Conservation (phyloP, 2,888 invertebrate genomes). For the Trypoxylon attenuatum region DNA sequence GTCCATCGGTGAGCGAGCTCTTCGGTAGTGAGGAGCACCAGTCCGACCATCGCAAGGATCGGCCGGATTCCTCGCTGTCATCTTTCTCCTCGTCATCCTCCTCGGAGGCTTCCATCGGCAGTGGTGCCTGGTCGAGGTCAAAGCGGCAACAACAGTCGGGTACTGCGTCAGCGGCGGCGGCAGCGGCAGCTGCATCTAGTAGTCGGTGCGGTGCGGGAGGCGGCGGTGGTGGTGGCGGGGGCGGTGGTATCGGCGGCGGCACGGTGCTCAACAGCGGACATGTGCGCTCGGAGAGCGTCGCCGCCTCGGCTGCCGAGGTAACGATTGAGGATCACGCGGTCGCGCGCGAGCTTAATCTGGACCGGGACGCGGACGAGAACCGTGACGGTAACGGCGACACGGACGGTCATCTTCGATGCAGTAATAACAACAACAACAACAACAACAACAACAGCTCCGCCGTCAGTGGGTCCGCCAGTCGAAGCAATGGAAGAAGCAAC, state of each 20-base stretch:
- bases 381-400: constrained; percentile 62
- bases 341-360: constrained; percentile 45
- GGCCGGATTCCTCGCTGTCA: constrained; percentile 51
- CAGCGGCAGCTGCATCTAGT: not conserved
- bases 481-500: too few relatives aligned
- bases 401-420: constrained; percentile 45
- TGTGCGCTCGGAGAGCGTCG: constrained; percentile 55
- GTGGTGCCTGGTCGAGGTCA: constrained; percentile 51
- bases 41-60: constrained; percentile 27
- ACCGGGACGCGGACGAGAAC: constrained; percentile 74
- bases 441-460: constrained; percentile 75
- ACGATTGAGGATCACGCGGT: constrained; percentile 46
- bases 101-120: constrained; percentile 43
- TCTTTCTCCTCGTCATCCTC: constrained; percentile 55
- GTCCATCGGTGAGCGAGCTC: constrained; percentile 51
- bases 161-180: too few relatives aligned
- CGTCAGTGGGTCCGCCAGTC: too few relatives aligned
- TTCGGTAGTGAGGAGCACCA: constrained; percentile 61
- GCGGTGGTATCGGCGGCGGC: constrained; percentile 23
- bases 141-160: constrained; percentile 54
- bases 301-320: constrained; percentile 63
- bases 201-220: not conserved
- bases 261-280: constrained; percentile 60
- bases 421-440: constrained; percentile 75
- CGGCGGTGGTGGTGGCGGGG: not conserved